phyloP scores from a whole-genome alignment of 2,113 vertebrate genomes.

The Apteryx owenii region DNA sequence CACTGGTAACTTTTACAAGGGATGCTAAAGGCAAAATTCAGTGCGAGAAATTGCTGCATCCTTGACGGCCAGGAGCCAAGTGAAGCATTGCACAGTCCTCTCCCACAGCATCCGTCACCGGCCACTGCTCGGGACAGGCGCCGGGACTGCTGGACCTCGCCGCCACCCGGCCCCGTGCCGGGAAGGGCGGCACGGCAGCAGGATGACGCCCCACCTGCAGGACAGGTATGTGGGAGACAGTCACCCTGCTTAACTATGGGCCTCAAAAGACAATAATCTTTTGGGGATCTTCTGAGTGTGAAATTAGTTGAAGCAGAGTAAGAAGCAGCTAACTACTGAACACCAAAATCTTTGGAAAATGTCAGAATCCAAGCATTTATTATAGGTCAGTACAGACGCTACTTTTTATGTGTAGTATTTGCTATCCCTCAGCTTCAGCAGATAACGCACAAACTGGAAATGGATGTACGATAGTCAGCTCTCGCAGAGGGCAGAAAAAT shows the following conservation, averaged over 20 bases:
- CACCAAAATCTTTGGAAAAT: background rate
- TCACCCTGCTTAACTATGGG: background rate
- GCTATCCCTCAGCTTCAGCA: background rate
- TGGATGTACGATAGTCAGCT: background rate
- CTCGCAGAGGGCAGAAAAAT: background rate
- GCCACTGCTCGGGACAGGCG: too few species aligned
- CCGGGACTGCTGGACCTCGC: too few species aligned
- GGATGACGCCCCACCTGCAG: too few species aligned
- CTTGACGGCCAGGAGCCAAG: too few species aligned
- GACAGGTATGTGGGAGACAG: rapidly evolving
- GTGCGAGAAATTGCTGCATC: too few species aligned
- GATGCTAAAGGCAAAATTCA: too few species aligned
- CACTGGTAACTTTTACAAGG: too few species aligned
- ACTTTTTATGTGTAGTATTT: background rate
- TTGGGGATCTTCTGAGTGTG: background rate
- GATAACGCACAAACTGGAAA: background rate
- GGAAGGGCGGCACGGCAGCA: too few species aligned
- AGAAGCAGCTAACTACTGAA: background rate
- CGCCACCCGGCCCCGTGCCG: too few species aligned
- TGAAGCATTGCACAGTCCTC: too few species aligned
- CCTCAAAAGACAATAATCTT: background rate
- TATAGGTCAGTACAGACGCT: background rate
- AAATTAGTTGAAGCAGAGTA: background rate
- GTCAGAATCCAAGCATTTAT: background rate
- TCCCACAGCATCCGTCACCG: too few species aligned